A percentile compares a stretch with the other conserved stretches of the same genome.
These are phyloP conservation scores for Anguilla japonica DNA, from an alignment of 2,113 vertebrate genomes.

Conservation along the genomic window DNA sequence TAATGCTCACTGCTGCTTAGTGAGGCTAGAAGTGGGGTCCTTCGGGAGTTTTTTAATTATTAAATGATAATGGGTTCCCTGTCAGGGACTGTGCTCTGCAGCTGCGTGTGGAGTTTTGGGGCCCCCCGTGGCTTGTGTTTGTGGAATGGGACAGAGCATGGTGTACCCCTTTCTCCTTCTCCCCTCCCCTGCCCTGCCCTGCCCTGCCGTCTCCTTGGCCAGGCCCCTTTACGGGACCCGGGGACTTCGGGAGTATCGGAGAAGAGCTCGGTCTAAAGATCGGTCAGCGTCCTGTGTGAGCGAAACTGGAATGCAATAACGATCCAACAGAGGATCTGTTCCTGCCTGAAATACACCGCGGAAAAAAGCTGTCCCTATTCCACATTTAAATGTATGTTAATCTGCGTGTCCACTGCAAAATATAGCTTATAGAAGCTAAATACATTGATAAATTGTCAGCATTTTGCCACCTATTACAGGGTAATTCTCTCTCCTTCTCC, in stretches of 20 bases:
- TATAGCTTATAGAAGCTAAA: background rate
- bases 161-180: background rate
- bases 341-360: background rate
- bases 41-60: background rate
- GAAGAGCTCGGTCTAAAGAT: background rate
- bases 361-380: background rate
- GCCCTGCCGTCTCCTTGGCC: no score
- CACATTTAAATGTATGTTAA: background rate
- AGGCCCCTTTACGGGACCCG: background rate
- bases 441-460: background rate
- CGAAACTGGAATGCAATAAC: background rate
- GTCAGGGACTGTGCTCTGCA: background rate
- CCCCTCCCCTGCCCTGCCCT: no score
- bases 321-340: background rate
- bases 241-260: background rate
- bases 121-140: background rate
- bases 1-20: no score
- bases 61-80: background rate
- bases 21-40: background rate
- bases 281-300: background rate
- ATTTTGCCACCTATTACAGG: background rate
- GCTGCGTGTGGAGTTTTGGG: no score
- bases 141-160: background rate
- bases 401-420: background rate
- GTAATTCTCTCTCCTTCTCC: background rate